A percentile compares a stretch with the other conserved stretches of the same genome.
These are phyloP conservation scores for Odontophorus gujanensis DNA, from an alignment of 2,113 vertebrate genomes.

Conservation along the genomic window DNA sequence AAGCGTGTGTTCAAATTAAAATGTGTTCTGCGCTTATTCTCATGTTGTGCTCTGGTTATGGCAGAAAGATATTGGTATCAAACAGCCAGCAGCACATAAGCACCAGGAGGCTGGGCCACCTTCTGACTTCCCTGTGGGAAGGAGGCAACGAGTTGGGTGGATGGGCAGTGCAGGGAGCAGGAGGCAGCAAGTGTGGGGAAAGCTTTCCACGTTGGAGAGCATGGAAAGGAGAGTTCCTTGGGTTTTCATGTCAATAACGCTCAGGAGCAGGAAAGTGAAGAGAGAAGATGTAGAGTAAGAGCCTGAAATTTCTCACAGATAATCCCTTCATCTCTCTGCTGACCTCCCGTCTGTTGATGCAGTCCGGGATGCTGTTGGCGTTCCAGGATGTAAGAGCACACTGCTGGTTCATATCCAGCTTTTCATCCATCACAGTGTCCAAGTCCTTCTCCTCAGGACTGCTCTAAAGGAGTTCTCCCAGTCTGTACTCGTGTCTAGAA, in stretches of 20 bases:
- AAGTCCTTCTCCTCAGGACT: no score
- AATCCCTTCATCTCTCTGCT: not conserved
- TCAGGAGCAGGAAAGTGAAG: not conserved
- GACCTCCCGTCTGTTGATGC: no score
- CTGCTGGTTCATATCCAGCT: no score
- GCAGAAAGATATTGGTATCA: not conserved
- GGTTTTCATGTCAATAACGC: not conserved
- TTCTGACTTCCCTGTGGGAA: not conserved
- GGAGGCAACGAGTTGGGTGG: not conserved
- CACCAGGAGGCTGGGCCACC: not conserved
- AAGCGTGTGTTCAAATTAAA: conserved; percentile 6
- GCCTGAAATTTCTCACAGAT: not conserved
- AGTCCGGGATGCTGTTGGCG: no score
- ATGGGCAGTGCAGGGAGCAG: not conserved
- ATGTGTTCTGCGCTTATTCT: not conserved
- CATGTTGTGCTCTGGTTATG: not conserved
- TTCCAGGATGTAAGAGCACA: no score
- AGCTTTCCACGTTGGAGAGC: rapidly evolving
- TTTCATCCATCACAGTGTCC: no score
- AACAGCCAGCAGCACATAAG: not conserved
- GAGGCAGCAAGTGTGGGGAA: not conserved
- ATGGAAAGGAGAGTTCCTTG: not conserved
- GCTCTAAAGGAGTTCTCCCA: no score
- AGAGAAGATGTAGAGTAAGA: not conserved
- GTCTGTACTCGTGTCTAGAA: no score